These are phyloP conservation scores for Cenopis cana DNA, from an alignment of 2,888 invertebrate genomes.

Conservation along the genomic window DNA sequence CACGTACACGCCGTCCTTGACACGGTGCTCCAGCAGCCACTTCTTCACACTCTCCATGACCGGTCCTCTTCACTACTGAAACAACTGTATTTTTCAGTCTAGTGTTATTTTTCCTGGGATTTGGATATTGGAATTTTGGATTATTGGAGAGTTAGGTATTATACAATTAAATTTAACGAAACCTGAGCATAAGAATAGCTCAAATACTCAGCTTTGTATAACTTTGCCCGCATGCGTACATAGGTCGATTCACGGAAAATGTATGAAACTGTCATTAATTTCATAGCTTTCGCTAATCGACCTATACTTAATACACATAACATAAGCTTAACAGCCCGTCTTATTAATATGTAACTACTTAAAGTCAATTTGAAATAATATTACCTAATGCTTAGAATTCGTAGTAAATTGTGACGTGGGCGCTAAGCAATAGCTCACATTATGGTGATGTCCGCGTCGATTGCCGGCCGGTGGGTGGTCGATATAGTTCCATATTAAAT, in stretches of 20 bases:
- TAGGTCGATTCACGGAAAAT: too few relatives aligned
- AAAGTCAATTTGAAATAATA: neutral
- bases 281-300: too few relatives aligned
- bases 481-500: constrained; percentile 67
- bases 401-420: neutral
- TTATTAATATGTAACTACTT: neutral
- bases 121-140: too few relatives aligned
- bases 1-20: constrained; percentile 84
- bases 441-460: constrained; percentile 44
- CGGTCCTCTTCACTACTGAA: neutral
- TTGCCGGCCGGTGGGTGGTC: constrained; percentile 52
- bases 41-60: constrained; percentile 73
- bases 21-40: constrained; percentile 63
- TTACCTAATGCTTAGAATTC: neutral
- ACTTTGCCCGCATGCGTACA: too few relatives aligned
- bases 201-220: too few relatives aligned
- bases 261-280: too few relatives aligned
- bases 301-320: too few relatives aligned
- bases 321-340: neutral
- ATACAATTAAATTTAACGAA: too few relatives aligned
- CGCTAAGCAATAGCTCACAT: neutral
- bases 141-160: too few relatives aligned
- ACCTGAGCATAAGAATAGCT: too few relatives aligned
- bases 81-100: neutral
- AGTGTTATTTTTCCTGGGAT: too few relatives aligned